These are phyloP conservation scores for Eurypyga helias DNA, from an alignment of 2,113 vertebrate genomes.

Conservation along the genomic window DNA sequence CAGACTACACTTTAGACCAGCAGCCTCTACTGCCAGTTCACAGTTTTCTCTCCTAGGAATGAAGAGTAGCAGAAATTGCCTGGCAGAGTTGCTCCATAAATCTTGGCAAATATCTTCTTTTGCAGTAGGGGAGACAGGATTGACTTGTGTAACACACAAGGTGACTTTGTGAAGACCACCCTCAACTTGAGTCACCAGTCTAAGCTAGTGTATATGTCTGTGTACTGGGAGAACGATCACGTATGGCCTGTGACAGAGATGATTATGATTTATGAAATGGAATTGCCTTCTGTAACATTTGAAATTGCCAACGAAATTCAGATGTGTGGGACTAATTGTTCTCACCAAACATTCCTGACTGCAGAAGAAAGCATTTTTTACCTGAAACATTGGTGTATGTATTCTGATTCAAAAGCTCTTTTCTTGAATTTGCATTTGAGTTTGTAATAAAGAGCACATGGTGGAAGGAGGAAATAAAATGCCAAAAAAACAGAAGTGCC, in stretches of 20 bases:
- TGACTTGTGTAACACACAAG: not conserved
- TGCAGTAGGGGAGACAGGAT: not conserved
- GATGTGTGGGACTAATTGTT: not conserved
- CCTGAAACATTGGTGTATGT: not conserved
- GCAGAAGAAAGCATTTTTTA: not conserved
- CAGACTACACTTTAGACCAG: not conserved
- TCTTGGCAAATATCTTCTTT: not conserved
- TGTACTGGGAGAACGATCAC: rapidly evolving
- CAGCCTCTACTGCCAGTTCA: not conserved
- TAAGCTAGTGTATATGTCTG: rapidly evolving
- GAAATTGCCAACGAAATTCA: not conserved
- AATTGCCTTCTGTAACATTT: not conserved
- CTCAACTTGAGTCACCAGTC: not conserved
- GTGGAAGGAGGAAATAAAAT: not conserved
- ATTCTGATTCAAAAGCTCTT: not conserved
- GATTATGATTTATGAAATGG: not conserved
- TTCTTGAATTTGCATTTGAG: not conserved
- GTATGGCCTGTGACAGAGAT: not conserved
- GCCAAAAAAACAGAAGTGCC: not conserved
- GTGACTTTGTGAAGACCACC: not conserved
- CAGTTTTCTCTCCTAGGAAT: not conserved
- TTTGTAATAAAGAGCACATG: not conserved
- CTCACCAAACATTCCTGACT: not conserved
- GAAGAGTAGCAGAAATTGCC: not conserved
- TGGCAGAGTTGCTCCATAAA: not conserved